Percentiles rank a stretch among this genome's conserved stretches.
Evolutionary conservation across 2,797 vertebrate species (phyloP).

Genomic region (Mormyrus hasselquistii): DNA sequence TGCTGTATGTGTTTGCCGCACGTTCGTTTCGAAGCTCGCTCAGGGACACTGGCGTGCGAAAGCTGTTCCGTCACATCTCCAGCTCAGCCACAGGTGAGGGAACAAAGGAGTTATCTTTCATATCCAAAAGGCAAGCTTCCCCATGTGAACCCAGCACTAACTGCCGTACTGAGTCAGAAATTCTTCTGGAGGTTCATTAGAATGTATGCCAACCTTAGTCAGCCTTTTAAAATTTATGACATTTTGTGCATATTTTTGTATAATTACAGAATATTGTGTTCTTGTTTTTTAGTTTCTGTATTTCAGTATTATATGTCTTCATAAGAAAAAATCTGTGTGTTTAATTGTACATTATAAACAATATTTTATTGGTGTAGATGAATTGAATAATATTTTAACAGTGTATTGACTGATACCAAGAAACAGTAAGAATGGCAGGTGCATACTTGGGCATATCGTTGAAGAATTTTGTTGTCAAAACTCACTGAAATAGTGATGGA

Average conservation of each 20-base stretch:
- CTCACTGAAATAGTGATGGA: not conserved
- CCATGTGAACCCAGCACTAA: constrained; percentile 47
- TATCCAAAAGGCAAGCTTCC: constrained; percentile 58
- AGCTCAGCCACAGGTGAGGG: constrained; percentile 62
- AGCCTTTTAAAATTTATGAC: not conserved
- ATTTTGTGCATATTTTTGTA: not conserved
- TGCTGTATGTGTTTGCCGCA: constrained; percentile 79
- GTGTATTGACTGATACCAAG: not conserved
- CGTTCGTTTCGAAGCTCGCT: constrained; percentile 67
- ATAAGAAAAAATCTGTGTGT: not conserved
- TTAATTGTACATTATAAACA: not conserved
- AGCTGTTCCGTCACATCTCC: constrained; percentile 73
- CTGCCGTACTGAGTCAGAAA: constrained; percentile 47
- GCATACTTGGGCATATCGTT: not conserved
- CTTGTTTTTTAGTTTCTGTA: not conserved
- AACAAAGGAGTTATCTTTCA: constrained; percentile 60
- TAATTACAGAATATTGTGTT: not conserved
- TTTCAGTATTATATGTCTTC: not conserved
- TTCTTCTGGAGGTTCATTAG: constrained; percentile 47
- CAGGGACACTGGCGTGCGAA: constrained; percentile 65
- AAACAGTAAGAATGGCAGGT: not conserved
- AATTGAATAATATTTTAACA: not conserved
- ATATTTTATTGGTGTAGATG: not conserved
- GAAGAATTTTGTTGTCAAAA: not conserved
- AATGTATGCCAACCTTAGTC: constrained; percentile 26